Percentiles rank a stretch among this genome's conserved stretches.
phyloP scores from a whole-genome alignment of 2,113 vertebrate genomes.

The Microtus montanus region DNA sequence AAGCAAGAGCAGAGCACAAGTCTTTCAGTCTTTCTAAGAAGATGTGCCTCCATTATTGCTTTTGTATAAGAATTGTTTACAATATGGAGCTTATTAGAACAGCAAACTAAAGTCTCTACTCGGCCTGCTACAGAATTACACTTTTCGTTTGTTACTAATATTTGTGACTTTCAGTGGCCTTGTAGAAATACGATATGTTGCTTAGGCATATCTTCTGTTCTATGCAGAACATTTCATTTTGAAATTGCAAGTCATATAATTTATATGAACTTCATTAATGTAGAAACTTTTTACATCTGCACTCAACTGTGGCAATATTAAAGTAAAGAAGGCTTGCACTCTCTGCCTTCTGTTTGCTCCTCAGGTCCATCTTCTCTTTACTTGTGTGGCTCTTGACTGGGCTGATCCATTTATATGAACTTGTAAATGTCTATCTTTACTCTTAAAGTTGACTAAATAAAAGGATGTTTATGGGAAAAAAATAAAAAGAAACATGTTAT shows the following conservation, averaged over 20 bases:
- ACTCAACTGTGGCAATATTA: slow-evolving; percentile 43
- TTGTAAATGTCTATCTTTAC: not conserved
- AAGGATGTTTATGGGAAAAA: not conserved
- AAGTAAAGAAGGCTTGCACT: slow-evolving; percentile 20
- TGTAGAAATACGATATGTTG: slow-evolving; percentile 68
- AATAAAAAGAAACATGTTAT: not conserved
- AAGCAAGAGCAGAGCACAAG: slow-evolving; percentile 81
- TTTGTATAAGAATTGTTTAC: slow-evolving; percentile 80
- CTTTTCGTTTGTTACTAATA: slow-evolving; percentile 68
- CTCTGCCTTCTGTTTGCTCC: not conserved
- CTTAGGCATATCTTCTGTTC: slow-evolving; percentile 75
- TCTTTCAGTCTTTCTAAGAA: slow-evolving; percentile 80
- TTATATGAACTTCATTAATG: slow-evolving; percentile 50
- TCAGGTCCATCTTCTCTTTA: too few species aligned
- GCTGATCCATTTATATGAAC: slow-evolving; percentile 18
- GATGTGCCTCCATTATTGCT: slow-evolving; percentile 76
- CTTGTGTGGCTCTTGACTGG: slow-evolving; percentile 38
- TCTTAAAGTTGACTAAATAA: slow-evolving; percentile 68
- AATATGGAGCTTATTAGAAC: slow-evolving; percentile 72
- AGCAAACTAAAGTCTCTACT: slow-evolving; percentile 59
- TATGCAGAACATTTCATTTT: slow-evolving; percentile 73
- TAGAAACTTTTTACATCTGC: slow-evolving; percentile 66
- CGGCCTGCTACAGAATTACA: slow-evolving; percentile 36
- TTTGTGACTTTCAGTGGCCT: slow-evolving; percentile 72
- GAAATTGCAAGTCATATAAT: slow-evolving; percentile 64